phyloP scores from a whole-genome alignment of 2,797 vertebrate genomes.

The Hirundo rustica region DNA sequence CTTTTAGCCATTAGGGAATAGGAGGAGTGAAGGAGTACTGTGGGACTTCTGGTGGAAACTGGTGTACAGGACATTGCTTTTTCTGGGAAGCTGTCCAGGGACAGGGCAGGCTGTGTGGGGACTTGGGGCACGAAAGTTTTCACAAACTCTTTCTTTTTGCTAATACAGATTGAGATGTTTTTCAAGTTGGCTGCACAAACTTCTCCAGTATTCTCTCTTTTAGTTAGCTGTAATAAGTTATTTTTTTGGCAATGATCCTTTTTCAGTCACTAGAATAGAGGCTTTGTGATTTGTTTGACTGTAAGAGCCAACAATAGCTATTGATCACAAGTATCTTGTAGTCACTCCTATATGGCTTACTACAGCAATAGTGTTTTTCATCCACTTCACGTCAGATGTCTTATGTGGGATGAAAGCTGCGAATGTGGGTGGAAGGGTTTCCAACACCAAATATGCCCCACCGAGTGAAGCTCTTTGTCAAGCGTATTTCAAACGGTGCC shows the following conservation, averaged over 20 bases:
- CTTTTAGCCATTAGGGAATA: conserved; percentile 42
- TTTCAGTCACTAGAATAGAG: neutral
- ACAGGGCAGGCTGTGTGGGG: neutral
- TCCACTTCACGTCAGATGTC: neutral
- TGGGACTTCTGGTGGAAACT: conserved; percentile 33
- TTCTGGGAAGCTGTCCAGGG: conserved; percentile 21
- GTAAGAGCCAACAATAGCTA: neutral
- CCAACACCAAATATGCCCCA: neutral
- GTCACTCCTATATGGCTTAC: neutral
- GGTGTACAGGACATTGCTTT: neutral
- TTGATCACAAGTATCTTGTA: neutral
- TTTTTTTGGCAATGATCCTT: neutral
- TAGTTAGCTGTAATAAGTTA: neutral
- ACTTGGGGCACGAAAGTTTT: neutral
- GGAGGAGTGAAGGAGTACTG: conserved; percentile 11
- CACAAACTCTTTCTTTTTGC: neutral
- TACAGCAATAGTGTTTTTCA: neutral
- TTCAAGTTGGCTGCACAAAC: neutral
- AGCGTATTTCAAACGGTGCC: neutral
- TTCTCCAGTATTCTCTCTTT: neutral
- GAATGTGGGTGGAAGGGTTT: neutral
- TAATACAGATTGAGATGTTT: neutral
- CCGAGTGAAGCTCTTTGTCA: neutral
- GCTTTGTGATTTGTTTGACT: neutral
- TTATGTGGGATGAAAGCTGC: neutral